phyloP scores from a whole-genome alignment of 2,888 invertebrate genomes.

The Ferrisia virgata region DNA sequence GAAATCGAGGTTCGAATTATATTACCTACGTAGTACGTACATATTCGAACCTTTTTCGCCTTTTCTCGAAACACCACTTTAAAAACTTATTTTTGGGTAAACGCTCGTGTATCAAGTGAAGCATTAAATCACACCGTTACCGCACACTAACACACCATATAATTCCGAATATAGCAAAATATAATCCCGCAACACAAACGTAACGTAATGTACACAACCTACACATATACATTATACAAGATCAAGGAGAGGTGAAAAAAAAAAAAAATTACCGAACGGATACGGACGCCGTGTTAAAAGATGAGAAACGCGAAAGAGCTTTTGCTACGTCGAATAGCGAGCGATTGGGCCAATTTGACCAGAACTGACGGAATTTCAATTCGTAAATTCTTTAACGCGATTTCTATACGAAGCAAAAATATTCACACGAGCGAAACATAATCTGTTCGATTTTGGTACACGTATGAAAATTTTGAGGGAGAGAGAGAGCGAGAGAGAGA shows the following conservation, averaged over 20 bases:
- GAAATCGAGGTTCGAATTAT: too few relatives aligned
- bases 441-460: too few relatives aligned
- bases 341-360: constrained; percentile 3
- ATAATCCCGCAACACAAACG: neutral
- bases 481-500: too few relatives aligned
- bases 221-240: too few relatives aligned
- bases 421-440: constrained; percentile 15
- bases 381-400: neutral
- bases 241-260: neutral
- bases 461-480: too few relatives aligned
- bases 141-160: too few relatives aligned
- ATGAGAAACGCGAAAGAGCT: neutral
- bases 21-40: too few relatives aligned
- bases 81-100: neutral
- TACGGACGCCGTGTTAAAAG: neutral
- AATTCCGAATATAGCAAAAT: too few relatives aligned
- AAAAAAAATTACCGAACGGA: neutral
- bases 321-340: neutral
- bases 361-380: neutral
- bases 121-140: neutral
- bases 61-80: neutral
- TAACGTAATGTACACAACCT: too few relatives aligned
- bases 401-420: neutral
- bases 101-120: neutral
- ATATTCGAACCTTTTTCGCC: neutral